A percentile compares a stretch with the other conserved stretches of the same genome.
Evolutionary conservation across 2,888 invertebrate genomes (phyloP).

Genomic region (Cephus runcator): DNA sequence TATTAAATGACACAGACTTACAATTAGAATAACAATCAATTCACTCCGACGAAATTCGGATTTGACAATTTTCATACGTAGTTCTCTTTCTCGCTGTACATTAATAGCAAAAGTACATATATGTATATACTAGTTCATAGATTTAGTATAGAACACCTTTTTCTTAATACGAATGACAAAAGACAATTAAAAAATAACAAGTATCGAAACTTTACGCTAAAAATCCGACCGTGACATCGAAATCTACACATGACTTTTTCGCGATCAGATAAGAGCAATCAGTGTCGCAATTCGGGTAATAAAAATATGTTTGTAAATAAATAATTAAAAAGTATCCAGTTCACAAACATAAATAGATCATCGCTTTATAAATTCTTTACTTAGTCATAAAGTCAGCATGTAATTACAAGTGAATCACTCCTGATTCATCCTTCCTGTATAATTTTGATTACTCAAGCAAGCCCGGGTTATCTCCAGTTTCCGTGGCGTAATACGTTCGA

Average conservation of each 20-base stretch:
- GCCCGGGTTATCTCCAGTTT: neutral
- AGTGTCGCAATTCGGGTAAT: neutral
- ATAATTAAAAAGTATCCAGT: neutral
- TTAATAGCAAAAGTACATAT: too few relatives aligned
- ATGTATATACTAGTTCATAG: too few relatives aligned
- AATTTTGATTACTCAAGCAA: neutral
- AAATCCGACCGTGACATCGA: too few relatives aligned
- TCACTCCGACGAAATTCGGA: neutral
- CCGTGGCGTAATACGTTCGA: neutral
- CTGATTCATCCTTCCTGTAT: neutral
- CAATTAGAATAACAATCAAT: neutral
- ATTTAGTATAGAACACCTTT: too few relatives aligned
- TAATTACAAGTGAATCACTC: neutral
- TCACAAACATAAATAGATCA: neutral
- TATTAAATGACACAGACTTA: neutral
- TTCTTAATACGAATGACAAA: too few relatives aligned
- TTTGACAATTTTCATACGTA: neutral
- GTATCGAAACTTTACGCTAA: too few relatives aligned
- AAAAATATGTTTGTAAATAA: neutral
- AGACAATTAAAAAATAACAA: neutral
- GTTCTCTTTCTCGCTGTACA: neutral
- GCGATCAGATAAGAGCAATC: neutral
- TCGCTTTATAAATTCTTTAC: neutral
- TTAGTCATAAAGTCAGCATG: neutral
- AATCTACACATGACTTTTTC: too few relatives aligned